These are phyloP conservation scores for Cettia cetti DNA, from an alignment of 2,113 vertebrate genomes.

Conservation along the genomic window DNA sequence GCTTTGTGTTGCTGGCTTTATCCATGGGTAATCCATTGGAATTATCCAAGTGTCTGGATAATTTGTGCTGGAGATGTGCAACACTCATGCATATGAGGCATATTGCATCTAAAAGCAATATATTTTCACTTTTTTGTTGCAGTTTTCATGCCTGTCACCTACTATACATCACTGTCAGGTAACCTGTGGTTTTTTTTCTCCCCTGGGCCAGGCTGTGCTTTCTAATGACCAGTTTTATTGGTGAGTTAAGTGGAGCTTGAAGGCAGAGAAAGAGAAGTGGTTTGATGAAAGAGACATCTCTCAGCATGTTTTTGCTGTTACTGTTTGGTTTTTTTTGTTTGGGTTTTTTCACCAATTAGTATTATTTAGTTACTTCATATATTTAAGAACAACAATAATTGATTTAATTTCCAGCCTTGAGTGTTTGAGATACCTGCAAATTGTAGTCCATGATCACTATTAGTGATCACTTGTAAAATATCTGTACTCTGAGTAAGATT, in stretches of 20 bases:
- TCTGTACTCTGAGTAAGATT: background rate
- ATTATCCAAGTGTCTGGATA: background rate
- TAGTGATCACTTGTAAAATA: background rate
- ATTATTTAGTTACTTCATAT: background rate
- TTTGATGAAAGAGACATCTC: background rate
- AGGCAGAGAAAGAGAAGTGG: background rate
- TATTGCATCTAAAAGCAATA: background rate
- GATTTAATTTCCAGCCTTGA: background rate
- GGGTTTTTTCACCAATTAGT: background rate
- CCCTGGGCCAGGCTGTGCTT: background rate
- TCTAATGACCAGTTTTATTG: background rate
- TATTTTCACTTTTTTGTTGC: background rate
- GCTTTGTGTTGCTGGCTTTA: background rate
- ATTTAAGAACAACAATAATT: background rate
- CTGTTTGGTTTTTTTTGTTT: background rate
- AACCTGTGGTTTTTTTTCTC: background rate
- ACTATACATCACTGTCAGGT: background rate
- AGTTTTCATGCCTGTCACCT: background rate
- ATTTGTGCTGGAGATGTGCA: background rate
- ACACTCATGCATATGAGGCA: background rate
- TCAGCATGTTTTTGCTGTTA: background rate
- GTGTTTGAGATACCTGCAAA: background rate
- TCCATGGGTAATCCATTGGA: background rate
- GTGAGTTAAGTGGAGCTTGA: background rate
- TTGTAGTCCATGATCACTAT: background rate